Evolutionary conservation across 1,140 invertebrate species (phyloP).

Genomic region (Laupala kohalensis): DNA sequence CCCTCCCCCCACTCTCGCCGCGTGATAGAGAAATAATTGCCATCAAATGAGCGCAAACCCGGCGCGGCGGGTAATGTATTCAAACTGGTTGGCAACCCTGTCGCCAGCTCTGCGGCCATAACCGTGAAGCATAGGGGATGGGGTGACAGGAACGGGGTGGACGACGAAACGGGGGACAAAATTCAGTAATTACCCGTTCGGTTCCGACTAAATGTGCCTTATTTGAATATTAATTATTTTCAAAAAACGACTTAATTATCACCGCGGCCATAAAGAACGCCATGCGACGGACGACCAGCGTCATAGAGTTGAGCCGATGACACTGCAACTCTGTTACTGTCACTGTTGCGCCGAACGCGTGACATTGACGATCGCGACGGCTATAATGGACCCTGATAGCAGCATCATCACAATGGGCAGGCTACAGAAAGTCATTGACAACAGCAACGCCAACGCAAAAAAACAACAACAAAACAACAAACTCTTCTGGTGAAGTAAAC

Average conservation of each 20-base stretch:
- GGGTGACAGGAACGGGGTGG: too few relatives aligned
- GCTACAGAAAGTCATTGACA: too few relatives aligned
- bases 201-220: not conserved
- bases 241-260: not conserved
- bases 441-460: too few relatives aligned
- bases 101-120: not conserved
- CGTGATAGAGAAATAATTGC: not conserved
- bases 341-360: not conserved
- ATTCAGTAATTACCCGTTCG: not conserved
- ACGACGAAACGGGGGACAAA: not conserved
- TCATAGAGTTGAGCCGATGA: too few relatives aligned
- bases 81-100: not conserved
- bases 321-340: not conserved
- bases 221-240: not conserved
- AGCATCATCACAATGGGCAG: too few relatives aligned
- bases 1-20: too few relatives aligned
- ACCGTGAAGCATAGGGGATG: not conserved
- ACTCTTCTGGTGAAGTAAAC: too few relatives aligned
- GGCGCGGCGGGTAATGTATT: not conserved
- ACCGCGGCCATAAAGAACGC: not conserved
- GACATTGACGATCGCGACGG: too few relatives aligned
- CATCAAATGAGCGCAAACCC: not conserved
- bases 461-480: too few relatives aligned
- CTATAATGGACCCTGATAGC: too few relatives aligned
- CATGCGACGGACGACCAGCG: not conserved